Evolutionary conservation across 2,797 vertebrate species (phyloP).

Genomic region (Mormyrus hasselquistii): DNA sequence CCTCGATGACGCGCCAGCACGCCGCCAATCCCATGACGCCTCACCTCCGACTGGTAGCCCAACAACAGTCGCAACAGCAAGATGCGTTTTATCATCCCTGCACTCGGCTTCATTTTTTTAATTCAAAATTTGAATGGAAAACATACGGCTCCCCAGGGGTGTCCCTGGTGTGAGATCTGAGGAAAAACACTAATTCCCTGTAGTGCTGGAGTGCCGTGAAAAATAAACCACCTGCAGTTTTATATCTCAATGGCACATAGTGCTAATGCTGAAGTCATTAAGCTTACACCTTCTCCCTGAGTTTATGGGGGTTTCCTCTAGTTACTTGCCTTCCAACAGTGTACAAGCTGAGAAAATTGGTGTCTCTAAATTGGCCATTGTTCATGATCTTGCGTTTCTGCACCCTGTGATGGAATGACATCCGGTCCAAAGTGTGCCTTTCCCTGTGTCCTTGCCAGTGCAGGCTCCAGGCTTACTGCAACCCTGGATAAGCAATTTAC

Average conservation of each 20-base stretch:
- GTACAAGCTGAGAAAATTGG: neutral
- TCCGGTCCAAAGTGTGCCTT: neutral
- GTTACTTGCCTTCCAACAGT: neutral
- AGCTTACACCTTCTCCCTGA: neutral
- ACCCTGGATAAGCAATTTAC: neutral
- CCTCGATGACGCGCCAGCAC: neutral
- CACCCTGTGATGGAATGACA: neutral
- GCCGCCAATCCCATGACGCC: neutral
- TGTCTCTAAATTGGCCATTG: neutral
- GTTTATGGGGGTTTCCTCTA: neutral
- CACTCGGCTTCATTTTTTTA: neutral
- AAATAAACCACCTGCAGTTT: neutral
- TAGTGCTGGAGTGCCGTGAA: neutral
- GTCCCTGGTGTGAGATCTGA: neutral
- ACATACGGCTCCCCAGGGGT: neutral
- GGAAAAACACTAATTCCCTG: neutral
- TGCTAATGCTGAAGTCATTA: constrained; percentile 1
- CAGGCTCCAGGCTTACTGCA: neutral
- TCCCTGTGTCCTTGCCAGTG: neutral
- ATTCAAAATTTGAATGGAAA: neutral
- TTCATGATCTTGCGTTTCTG: neutral
- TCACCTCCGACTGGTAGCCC: constrained; percentile 11
- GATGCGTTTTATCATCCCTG: neutral
- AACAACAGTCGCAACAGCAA: neutral
- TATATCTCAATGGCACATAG: neutral